Conservation (phyloP, 2,113 vertebrate genomes). For the Sylvilagus bachmani region DNA sequence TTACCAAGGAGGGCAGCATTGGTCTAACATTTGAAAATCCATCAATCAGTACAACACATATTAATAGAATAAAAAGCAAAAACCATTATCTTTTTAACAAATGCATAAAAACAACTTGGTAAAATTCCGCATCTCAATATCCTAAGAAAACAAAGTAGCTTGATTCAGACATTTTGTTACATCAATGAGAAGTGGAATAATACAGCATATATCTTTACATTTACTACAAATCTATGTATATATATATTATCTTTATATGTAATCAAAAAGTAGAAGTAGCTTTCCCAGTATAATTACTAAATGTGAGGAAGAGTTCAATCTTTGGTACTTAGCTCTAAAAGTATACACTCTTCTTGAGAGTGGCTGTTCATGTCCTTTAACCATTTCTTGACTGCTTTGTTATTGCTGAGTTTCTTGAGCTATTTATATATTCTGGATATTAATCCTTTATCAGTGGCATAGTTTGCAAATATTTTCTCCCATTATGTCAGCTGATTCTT, state of each 20-base stretch:
- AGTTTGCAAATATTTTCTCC: too few species aligned
- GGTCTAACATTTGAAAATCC: not conserved
- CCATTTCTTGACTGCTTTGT: too few species aligned
- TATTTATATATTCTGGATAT: too few species aligned
- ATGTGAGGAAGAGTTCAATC: not conserved
- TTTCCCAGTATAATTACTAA: not conserved
- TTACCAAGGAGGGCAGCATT: not conserved
- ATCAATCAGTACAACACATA: not conserved
- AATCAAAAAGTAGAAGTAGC: not conserved
- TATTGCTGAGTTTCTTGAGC: too few species aligned
- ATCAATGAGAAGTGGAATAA: too few species aligned
- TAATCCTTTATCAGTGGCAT: too few species aligned
- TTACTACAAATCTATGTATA: not conserved
- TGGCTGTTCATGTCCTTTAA: too few species aligned
- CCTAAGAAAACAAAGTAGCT: not conserved
- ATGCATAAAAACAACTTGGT: not conserved
- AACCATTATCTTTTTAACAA: not conserved
- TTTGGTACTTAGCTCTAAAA: not conserved
- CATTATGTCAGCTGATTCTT: too few species aligned
- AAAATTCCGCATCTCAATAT: not conserved
- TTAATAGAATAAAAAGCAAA: not conserved
- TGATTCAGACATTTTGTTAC: too few species aligned
- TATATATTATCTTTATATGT: not conserved
- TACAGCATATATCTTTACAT: not conserved
- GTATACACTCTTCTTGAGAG: not conserved